Evolutionary conservation across 2,888 invertebrate genomes (phyloP).

Genomic region (Agonopterix heracliana): DNA sequence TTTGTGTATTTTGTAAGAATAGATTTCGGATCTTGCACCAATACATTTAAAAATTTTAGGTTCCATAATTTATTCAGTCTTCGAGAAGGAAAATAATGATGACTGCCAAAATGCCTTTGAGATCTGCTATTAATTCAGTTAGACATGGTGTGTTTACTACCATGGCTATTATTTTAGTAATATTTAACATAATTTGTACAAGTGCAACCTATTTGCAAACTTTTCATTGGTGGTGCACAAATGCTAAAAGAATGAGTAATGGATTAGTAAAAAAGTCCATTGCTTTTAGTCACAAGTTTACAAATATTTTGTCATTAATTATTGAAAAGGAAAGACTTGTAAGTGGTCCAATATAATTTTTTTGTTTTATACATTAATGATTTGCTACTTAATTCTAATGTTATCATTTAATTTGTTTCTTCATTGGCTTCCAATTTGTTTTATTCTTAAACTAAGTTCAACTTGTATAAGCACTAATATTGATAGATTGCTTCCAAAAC

Average conservation of each 20-base stretch:
- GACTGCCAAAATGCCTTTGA: conserved; percentile 32
- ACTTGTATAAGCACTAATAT: conserved; percentile 54
- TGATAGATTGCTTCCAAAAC: conserved; percentile 63
- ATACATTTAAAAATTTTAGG: not conserved
- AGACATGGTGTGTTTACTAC: conserved; percentile 1
- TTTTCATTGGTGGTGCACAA: conserved; percentile 10
- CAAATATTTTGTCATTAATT: conserved; percentile 14
- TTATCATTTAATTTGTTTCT: conserved; percentile 15
- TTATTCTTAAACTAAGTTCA: conserved; percentile 39
- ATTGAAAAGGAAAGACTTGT: conserved; percentile 56
- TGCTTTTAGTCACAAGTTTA: not conserved
- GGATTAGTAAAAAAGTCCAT: not conserved
- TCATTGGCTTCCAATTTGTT: conserved; percentile 45
- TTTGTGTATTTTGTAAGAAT: conserved; percentile 50
- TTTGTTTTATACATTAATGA: conserved; percentile 8
- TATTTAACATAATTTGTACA: not conserved
- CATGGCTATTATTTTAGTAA: not conserved
- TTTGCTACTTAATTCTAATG: conserved; percentile 13
- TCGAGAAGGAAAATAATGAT: conserved; percentile 22
- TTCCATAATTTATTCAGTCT: conserved; percentile 15
- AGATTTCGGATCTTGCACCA: conserved; percentile 19
- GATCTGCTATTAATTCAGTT: conserved; percentile 11
- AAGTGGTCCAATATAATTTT: conserved; percentile 63
- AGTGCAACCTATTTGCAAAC: not conserved
- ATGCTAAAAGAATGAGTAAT: conserved; percentile 3